Conservation (phyloP, 2,113 vertebrate genomes). For the Brienomyrus brachyistius region DNA sequence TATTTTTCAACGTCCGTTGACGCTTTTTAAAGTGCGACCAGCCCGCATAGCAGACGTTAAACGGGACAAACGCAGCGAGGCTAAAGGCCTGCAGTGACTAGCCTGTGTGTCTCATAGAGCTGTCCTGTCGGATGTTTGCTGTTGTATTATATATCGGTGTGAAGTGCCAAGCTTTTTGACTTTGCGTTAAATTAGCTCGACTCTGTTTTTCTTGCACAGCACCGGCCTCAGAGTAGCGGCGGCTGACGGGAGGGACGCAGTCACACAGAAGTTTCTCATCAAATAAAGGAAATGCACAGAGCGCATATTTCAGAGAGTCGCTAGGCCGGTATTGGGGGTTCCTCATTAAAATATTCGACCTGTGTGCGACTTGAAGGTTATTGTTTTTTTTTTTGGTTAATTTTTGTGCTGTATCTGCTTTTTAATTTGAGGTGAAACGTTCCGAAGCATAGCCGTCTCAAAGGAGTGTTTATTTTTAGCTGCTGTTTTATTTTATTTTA, state of each 20-base stretch:
- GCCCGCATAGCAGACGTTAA: conserved; percentile 19
- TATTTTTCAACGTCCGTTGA: conserved; percentile 51
- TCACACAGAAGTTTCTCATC: conserved; percentile 29
- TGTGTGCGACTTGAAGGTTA: conserved; percentile 1
- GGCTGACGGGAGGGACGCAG: not conserved
- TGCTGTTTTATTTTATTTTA: not conserved
- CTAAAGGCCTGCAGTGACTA: conserved; percentile 28
- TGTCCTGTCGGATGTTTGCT: conserved; percentile 41
- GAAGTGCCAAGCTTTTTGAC: conserved; percentile 30
- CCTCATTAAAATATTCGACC: not conserved
- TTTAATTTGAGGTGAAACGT: conserved; percentile 6
- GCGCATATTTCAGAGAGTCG: conserved; percentile 38
- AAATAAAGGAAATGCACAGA: conserved; percentile 50
- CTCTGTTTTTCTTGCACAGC: conserved; percentile 3
- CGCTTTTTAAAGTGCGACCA: conserved; percentile 56
- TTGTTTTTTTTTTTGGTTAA: conserved; percentile 13
- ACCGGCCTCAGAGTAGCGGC: conserved; percentile 5
- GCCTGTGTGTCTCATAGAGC: conserved; percentile 41
- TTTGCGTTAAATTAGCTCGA: not conserved
- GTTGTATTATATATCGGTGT: conserved; percentile 47
- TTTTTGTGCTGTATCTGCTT: conserved; percentile 11
- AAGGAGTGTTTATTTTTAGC: not conserved
- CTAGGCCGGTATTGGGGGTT: conserved; percentile 37
- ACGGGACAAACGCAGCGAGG: conserved; percentile 15
- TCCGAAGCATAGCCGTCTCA: not conserved